Evolutionary conservation across 2,888 invertebrate genomes (phyloP), one percentile per base, ranked within the genome.

Genomic region (Spicauda simplicius): DNA sequence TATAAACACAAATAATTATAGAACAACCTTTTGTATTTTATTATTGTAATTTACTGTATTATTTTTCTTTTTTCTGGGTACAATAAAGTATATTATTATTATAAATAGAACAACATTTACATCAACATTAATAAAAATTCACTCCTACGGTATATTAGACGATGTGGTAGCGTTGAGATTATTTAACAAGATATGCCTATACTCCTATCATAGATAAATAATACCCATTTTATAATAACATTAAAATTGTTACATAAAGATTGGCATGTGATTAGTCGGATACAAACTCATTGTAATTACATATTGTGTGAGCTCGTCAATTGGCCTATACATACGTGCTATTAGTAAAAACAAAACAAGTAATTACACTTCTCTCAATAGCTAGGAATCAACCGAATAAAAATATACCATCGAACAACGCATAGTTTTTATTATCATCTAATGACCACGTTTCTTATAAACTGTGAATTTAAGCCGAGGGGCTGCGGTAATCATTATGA

Each of bases 401-500:
- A 64, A 37, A 37, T 37, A 37, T 37, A 37, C 37, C 37, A 37
- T 37, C 37, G 1, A 37, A 37, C 14, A 7, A 64, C 33, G 18
- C 41, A 62, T 20, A n/a, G 37, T 45, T 45, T 53, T 65, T 60
- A 59, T 65, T 65, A 59, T 54, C 54, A 54, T 45, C 19, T 65
- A 65, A 65, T 65, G 59, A 59, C 64, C 45, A 45, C 30, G 54
- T 55, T 63, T 65, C 61, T 54, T 59, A 33, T 53, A 59, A 65
- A 65, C 59, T 33, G 20, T 20, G 59, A 65, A 48, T 33, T 59
- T 59, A 54, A 54, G 54, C 54, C 57, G 30, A 25, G 53, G 41
- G 66, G 60, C 65, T 63, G 25, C 45, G 55, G 55, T 65, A 59
- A 71, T 71, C 58, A 64, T 58, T 59, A 55, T 66, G 66, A 70